Conservation (phyloP, 1,140 invertebrate species). For the Dolichoris vasculosae region DNA sequence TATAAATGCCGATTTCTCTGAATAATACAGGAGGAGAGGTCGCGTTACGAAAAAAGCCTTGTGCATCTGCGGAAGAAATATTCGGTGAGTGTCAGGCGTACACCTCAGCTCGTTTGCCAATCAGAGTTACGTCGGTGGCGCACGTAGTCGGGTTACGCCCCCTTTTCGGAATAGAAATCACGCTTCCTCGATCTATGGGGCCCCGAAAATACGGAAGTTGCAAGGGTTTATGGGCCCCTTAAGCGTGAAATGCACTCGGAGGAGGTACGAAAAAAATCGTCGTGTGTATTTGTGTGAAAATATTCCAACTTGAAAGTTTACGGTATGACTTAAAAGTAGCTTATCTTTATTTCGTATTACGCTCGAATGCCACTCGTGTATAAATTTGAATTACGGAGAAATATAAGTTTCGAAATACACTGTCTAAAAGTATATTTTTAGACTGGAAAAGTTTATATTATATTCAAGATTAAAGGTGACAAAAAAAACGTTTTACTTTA, state of each 20-base stretch:
- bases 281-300: not conserved
- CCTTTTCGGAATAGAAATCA: slow-evolving; percentile 19
- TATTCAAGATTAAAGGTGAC: no score
- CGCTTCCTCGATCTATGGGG: slow-evolving; percentile 6
- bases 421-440: no score
- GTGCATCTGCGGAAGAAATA: slow-evolving; percentile 17
- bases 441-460: no score
- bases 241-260: not conserved
- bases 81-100: not conserved
- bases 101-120: slow-evolving; percentile 1
- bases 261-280: not conserved
- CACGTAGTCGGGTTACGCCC: no score
- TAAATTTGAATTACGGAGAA: not conserved
- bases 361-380: not conserved
- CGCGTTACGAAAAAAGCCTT: not conserved
- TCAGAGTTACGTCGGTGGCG: slow-evolving; percentile 3
- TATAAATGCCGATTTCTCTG: slow-evolving; percentile 16
- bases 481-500: no score
- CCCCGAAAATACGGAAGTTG: not conserved
- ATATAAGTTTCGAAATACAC: not conserved
- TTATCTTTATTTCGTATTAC: not conserved
- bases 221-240: not conserved
- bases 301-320: not conserved
- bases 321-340: not conserved
- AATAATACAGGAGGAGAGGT: not conserved